Base-by-base conservation (phyloP, 2,888 invertebrate species). In the Hemithea aestivaria region DNA sequence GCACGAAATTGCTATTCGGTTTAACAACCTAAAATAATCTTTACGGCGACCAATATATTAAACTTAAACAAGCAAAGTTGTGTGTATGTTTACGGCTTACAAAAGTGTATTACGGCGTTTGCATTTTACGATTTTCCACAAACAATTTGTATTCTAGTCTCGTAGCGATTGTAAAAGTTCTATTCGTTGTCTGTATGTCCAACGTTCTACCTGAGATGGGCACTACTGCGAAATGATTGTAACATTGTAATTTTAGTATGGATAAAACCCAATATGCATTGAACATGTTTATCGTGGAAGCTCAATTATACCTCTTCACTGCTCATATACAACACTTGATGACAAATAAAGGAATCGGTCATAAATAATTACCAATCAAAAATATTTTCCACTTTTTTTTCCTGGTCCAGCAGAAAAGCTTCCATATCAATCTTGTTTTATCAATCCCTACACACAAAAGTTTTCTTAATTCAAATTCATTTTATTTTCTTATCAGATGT, bases 121-220 rank as follows among this genome's bases (percentile, higher is more conserved):
- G 73, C 64, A 70, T 80, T 84, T 83, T 83, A 84, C 77, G 82
- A 76, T 70, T 66, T 55, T 44, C 57, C 52, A 50, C 56, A 71
- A 79, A 78, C 77, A 72, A 79, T 85, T 82, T 77, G 75, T 85
- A 85, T 85, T 81, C 84, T 55, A 53, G 53, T 58, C 57, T 56
- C 53, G 74, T 62, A 25, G 29, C 38, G 58, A 67, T 55, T 62
- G 76, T 85, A 83, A 83, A 83, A 80, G 61, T 66, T 63, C 48
- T 36, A 41, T 41, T 41, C 45, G 42, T 45, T 40, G 45, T 49
- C 43, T 46, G 41, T 49, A 27, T 56, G 61, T 56, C 48, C 51
- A 57, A 16, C 16, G 5, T 16, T 16, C 49, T 59, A 45, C 43
- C 48, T 44, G 38, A 53, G 38, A 20, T 26, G 20, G 36, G 30